Evolutionary conservation across 2,888 invertebrate species (phyloP), one percentile per base, ranked within the genome.

Genomic region (Zonitis immaculata): DNA sequence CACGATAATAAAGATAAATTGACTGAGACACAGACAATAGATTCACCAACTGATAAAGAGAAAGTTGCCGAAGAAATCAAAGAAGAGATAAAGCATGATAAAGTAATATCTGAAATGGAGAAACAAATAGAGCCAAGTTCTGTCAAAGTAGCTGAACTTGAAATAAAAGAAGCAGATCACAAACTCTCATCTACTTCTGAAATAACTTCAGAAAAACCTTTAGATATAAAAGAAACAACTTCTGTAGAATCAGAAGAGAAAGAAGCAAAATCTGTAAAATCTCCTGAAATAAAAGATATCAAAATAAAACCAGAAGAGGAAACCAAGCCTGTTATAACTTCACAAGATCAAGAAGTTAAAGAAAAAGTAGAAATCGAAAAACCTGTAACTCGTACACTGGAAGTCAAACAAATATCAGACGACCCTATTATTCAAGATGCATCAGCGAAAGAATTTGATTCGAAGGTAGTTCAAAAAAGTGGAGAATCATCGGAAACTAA

Each of bases 211-310:
- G n/a, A n/a, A n/a, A n/a, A n/a, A n/a, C n/a, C n/a, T n/a, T n/a
- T n/a, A 32, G 32, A 32, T 8, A 2, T 3, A 14, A 32, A 32
- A 32, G 14, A 14, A 8, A 8, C 12, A 11, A 42, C 11, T 11
- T 6, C 11, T n/a, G n/a, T n/a, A n/a, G n/a, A n/a, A 42, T 14
- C 16, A 27, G 4, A 12, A 16, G 14, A 39, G 16, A 39, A 26
- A 25, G 11, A 9, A 9, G 9, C 22, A 12, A 5, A 22, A 22
- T 60, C 59, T 39, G 60, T 50, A 39, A 59, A 54, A 52, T 52
- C 54, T 14, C 57, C 56, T 27, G 59, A 52, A 12, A 28, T 42
- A 6, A 48, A 54, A 54, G 49, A 47, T 8, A 35, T 42, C 30
- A 43, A 22, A 22, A 22, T n/a, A n/a, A n/a, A n/a, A n/a, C n/a